Conservation (phyloP, 1,140 invertebrate genomes). For the Hetaerina americana region DNA sequence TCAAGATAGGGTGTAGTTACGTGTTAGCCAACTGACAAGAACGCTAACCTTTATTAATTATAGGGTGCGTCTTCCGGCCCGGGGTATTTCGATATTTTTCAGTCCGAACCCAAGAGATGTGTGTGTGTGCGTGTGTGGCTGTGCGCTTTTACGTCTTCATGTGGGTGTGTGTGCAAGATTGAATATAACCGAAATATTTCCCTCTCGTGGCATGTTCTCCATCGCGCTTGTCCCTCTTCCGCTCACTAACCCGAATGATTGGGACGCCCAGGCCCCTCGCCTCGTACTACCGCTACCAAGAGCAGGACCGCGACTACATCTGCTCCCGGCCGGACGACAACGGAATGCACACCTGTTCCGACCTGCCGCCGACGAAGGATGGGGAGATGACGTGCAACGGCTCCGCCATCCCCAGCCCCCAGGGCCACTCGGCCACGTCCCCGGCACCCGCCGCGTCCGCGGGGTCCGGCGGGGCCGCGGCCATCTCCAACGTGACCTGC, state of each 20-base stretch:
- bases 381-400: constrained; percentile 47
- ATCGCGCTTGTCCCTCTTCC: constrained; percentile 9
- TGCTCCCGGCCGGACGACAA: constrained; percentile 86
- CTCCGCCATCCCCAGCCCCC: constrained; percentile 32
- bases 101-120: too few relatives aligned
- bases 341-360: constrained; percentile 84
- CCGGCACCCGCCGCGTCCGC: constrained; percentile 23
- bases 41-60: too few relatives aligned
- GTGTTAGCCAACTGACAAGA: too few relatives aligned
- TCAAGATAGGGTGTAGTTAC: too few relatives aligned
- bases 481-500: constrained; percentile 37
- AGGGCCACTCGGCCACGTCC: constrained; percentile 35
- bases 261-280: constrained; percentile 42
- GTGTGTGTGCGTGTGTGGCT: too few relatives aligned
- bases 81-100: too few relatives aligned
- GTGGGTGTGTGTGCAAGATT: neutral
- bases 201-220: constrained; percentile 6
- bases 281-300: constrained; percentile 59
- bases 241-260: constrained; percentile 6
- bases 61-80: too few relatives aligned
- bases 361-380: constrained; percentile 68
- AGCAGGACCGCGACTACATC: constrained; percentile 91
- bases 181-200: neutral
- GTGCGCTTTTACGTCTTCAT: too few relatives aligned
- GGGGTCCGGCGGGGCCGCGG: constrained; percentile 15